phyloP scores from a whole-genome alignment of 2,113 vertebrate genomes.

The Erythrolamprus reginae region DNA sequence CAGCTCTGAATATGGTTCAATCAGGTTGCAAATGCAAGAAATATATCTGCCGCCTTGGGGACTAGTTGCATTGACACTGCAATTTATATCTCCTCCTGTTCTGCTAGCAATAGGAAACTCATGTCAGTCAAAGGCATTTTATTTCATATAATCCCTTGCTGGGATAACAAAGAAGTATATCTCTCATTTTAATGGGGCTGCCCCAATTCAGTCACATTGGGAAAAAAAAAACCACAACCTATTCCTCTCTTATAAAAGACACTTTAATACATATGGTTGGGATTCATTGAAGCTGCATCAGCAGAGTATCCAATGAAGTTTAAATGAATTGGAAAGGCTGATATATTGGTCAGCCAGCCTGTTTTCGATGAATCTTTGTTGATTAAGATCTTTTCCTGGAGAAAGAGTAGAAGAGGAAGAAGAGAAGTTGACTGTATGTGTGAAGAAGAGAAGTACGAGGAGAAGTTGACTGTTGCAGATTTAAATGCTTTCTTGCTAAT shows the following conservation, averaged over 20 bases:
- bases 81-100: conserved; percentile 41
- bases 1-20: not conserved
- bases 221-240: not conserved
- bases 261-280: not conserved
- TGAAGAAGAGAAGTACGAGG: not conserved
- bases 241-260: conserved; percentile 26
- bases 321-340: conserved; percentile 34
- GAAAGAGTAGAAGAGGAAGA: not conserved
- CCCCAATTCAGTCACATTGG: conserved; percentile 51
- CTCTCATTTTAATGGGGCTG: conserved; percentile 61
- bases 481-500: not conserved
- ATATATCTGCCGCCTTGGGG: not conserved
- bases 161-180: conserved; percentile 53
- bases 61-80: conserved; percentile 20
- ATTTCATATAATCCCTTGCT: conserved; percentile 60
- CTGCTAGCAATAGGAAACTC: conserved; percentile 59
- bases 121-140: conserved; percentile 61
- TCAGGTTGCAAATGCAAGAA: not conserved
- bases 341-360: conserved; percentile 15
- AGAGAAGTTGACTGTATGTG: not conserved
- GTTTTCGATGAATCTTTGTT: conserved; percentile 19
- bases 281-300: conserved; percentile 7
- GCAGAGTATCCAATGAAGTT: conserved; percentile 31
- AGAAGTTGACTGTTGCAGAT: not conserved
- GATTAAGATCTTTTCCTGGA: conserved; percentile 8